Base-by-base conservation (phyloP, 2,888 invertebrate genomes). In the Lymantria monacha region DNA sequence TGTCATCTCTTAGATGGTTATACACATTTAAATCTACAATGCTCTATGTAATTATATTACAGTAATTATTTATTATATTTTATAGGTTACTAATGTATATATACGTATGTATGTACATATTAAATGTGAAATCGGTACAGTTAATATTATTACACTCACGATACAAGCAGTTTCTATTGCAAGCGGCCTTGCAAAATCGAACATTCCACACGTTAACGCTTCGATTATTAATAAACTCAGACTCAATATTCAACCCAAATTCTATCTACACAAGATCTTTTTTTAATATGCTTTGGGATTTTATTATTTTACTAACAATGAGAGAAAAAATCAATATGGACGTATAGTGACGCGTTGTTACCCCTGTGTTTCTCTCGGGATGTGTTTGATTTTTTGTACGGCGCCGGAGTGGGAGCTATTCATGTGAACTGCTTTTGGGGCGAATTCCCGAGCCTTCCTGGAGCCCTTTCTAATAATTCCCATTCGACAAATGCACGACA, bases 391-490 rank as follows among this genome's bases (percentile, higher is more conserved):
- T 91, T 90, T 91, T 90, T 90, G 86, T 90, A 78, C 78, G 74
- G 80, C 79, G 80, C 85, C 84, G 83, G 85, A 89, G 89, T 89
- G 88, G 89, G 90, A 89, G 72, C 82, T 84, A 78, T 85, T 87
- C 91, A 91, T 91, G 91, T 87, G 91, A 91, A 91, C 91, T 86
- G 89, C 89, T 89, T 90, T 89, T 89, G 81, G 90, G 91, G 90
- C 89, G 84, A 89, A 90, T 91, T 91, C 91, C 91, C 91, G 91
- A 85, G 91, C 90, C 90, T 87, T 84, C 82, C 77, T 79, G 81
- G 85, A 81, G 88, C 91, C 90, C 90, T 90, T 90, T 81, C 85
- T 85, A 87, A 90, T 89, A 89, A 89, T 88, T 85, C 89, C 79
- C 83, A 84, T 85, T 88, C 89, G 90, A 90, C 87, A 91, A 90